Conservation (phyloP, 2,888 invertebrate genomes). For the Antheraea yamamai region DNA sequence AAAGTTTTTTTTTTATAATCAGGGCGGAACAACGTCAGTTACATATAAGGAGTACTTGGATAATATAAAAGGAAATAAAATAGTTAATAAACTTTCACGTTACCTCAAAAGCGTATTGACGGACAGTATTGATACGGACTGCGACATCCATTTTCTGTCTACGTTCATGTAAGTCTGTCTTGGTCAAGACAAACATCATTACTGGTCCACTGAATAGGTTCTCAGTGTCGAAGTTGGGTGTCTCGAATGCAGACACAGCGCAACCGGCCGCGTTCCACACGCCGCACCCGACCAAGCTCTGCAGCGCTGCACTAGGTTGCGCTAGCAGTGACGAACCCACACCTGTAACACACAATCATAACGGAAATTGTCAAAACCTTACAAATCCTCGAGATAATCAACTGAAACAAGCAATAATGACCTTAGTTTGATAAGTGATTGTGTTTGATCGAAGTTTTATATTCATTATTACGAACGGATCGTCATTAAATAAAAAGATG, state of each 20-base stretch:
- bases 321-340: constrained; percentile 91
- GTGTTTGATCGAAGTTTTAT: too few relatives aligned
- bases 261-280: constrained; percentile 46
- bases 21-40: too few relatives aligned
- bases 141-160: constrained; percentile 94
- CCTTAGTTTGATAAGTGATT: too few relatives aligned
- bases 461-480: too few relatives aligned
- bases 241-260: constrained; percentile 65
- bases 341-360: constrained; percentile 65
- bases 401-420: not conserved
- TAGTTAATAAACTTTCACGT: not conserved
- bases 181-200: constrained; percentile 91
- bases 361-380: not conserved
- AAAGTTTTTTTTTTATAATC: too few relatives aligned
- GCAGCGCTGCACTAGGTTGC: constrained; percentile 93
- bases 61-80: not conserved
- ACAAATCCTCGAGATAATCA: not conserved
- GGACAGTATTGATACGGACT: constrained; percentile 88
- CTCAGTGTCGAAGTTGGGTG: constrained; percentile 72
- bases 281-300: constrained; percentile 85
- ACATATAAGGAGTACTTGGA: too few relatives aligned
- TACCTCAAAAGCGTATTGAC: constrained; percentile 94
- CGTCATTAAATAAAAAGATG: too few relatives aligned
- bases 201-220: constrained; percentile 90
- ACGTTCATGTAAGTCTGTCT: constrained; percentile 92